phyloP scores from a whole-genome alignment of 2,113 vertebrate species.

The Pangasianodon gigas region DNA sequence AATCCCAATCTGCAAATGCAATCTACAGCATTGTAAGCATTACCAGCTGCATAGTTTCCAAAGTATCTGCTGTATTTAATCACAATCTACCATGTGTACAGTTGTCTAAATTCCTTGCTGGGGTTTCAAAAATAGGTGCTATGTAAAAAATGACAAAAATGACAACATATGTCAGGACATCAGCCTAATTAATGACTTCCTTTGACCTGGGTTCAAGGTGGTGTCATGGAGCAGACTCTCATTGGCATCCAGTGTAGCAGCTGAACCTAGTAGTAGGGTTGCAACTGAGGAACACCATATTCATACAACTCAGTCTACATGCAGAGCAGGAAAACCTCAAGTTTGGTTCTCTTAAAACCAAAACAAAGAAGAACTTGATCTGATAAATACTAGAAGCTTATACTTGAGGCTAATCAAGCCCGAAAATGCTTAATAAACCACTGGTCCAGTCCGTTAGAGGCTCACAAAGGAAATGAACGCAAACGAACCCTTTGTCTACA shows the following conservation, averaged over 20 bases:
- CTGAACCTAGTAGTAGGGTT: background rate
- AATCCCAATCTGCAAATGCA: background rate
- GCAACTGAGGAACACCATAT: background rate
- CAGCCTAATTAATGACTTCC: constrained; percentile 31
- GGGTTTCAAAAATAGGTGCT: background rate
- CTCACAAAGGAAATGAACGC: background rate
- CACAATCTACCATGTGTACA: background rate
- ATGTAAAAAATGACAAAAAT: constrained; percentile 29
- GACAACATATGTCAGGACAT: constrained; percentile 36
- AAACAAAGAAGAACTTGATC: background rate
- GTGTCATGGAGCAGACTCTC: constrained; percentile 39
- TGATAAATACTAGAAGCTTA: constrained; percentile 1
- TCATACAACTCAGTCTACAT: constrained; percentile 11
- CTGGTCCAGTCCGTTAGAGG: background rate
- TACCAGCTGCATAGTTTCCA: background rate
- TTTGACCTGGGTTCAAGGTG: constrained; percentile 41
- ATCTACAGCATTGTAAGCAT: background rate
- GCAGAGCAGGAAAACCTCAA: background rate
- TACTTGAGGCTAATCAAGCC: background rate
- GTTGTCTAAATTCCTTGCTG: background rate
- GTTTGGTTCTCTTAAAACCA: background rate
- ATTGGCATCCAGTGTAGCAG: constrained; percentile 34
- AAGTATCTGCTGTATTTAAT: background rate
- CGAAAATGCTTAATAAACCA: background rate
- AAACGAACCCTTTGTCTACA: background rate